Conservation (phyloP, 2,113 vertebrate genomes). For the Ciconia stormi region DNA sequence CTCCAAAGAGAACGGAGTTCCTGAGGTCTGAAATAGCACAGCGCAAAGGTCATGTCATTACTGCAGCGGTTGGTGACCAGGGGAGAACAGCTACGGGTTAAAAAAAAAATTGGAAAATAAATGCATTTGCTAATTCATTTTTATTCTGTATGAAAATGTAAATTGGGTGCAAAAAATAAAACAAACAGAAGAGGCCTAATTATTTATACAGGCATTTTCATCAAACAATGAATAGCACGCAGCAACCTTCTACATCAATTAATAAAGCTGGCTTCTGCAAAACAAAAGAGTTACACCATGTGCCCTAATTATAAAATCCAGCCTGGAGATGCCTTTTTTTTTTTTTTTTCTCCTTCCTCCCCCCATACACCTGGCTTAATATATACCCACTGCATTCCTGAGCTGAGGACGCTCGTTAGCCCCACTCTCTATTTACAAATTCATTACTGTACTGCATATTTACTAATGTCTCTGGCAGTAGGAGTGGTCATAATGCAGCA, state of each 20-base stretch:
- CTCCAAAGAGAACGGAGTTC: not conserved
- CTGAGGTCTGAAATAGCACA: not conserved
- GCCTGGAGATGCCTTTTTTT: conserved; percentile 4
- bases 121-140: not conserved
- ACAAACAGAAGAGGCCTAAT: conserved; percentile 65
- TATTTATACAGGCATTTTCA: conserved; percentile 79
- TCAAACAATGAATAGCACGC: conserved; percentile 74
- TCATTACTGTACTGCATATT: conserved; percentile 21
- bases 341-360: not conserved
- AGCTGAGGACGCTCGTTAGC: conserved; percentile 37
- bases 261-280: conserved; percentile 67
- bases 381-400: not conserved
- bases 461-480: conserved; percentile 56
- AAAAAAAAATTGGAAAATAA: not conserved
- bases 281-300: conserved; percentile 63
- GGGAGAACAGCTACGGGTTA: not conserved
- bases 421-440: conserved; percentile 23
- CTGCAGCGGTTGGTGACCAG: not conserved
- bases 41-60: not conserved
- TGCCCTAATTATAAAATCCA: conserved; percentile 59
- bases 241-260: conserved; percentile 76
- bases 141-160: not conserved
- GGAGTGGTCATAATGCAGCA: conserved; percentile 78
- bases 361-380: conserved; percentile 36
- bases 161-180: conserved; percentile 56